Percentiles rank a stretch among this genome's conserved stretches.
phyloP scores from a whole-genome alignment of 2,113 vertebrate species.

The Lutjanus erythropterus region DNA sequence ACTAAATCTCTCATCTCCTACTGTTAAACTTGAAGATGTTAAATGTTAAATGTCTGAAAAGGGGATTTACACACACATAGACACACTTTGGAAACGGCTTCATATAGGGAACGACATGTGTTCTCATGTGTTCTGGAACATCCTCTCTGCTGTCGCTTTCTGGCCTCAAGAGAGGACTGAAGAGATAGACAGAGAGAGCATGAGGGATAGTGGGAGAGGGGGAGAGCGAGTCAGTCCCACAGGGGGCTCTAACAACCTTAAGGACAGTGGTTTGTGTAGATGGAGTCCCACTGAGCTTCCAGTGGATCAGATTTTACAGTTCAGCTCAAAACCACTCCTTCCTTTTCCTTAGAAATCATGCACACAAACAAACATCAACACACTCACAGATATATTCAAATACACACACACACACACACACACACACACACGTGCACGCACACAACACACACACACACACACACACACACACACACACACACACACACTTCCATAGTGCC shows the following conservation, averaged over 20 bases:
- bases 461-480: conserved; percentile 34
- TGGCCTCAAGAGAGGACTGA: conserved; percentile 62
- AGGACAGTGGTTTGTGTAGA: conserved; percentile 75
- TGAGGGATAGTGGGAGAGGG: neutral
- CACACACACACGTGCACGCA: conserved; percentile 39
- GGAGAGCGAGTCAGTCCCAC: conserved; percentile 53
- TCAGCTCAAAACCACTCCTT: conserved; percentile 62
- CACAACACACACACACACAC: conserved; percentile 39
- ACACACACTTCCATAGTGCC: conserved; percentile 69
- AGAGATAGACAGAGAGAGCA: conserved; percentile 22
- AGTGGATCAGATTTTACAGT: conserved; percentile 66
- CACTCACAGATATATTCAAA: conserved; percentile 24
- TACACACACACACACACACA: conserved; percentile 23
- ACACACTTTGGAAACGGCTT: conserved; percentile 26
- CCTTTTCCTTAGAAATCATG: conserved; percentile 58
- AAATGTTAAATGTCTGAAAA: neutral
- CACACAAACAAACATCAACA: conserved; percentile 39
- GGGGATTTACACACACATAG: neutral
- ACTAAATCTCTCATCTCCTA: conserved; percentile 9
- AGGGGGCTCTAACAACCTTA: conserved; percentile 75
- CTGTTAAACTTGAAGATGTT: neutral
- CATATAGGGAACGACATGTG: conserved; percentile 41
- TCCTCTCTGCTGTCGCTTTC: conserved; percentile 64
- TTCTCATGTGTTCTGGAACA: conserved; percentile 66
- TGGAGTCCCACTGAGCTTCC: conserved; percentile 66